Conservation (phyloP, 2,113 vertebrate genomes). For the Petaurus breviceps region DNA sequence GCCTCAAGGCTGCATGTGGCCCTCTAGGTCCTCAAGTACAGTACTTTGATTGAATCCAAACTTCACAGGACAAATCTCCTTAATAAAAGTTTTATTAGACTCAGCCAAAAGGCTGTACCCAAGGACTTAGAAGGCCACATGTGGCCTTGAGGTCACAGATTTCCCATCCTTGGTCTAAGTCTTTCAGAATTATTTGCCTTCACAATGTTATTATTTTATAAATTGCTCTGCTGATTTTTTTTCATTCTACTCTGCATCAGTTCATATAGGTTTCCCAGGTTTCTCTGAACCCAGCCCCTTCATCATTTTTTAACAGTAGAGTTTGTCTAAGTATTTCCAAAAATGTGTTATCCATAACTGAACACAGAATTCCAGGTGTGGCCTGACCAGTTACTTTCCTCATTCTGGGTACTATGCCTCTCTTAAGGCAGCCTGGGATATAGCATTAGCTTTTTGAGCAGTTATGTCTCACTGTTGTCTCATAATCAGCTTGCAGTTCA, state of each 20-base stretch:
- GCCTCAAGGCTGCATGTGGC: too few relatives aligned
- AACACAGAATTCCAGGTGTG: neutral
- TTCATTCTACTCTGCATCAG: neutral
- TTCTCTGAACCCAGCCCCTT: neutral
- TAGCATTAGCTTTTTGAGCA: neutral
- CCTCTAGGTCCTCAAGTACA: too few relatives aligned
- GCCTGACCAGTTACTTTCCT: neutral
- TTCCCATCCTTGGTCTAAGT: neutral
- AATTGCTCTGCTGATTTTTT: neutral
- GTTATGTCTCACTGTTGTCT: neutral
- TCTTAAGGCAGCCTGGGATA: neutral
- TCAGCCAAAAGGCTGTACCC: too few relatives aligned
- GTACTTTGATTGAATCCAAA: too few relatives aligned
- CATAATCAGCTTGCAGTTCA: neutral
- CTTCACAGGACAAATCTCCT: too few relatives aligned
- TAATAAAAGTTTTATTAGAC: too few relatives aligned
- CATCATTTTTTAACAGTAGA: neutral
- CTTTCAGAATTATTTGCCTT: neutral
- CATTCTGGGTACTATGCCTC: neutral
- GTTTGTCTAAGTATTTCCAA: neutral
- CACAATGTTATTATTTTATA: neutral
- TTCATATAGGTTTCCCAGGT: neutral
- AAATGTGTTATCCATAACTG: neutral
- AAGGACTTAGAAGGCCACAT: too few relatives aligned
- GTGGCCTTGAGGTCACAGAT: too few relatives aligned